Percentiles rank a stretch among this genome's conserved stretches.
Conservation (phyloP, 1,140 invertebrate species). For the Hyposmocoma kahamanoa region DNA sequence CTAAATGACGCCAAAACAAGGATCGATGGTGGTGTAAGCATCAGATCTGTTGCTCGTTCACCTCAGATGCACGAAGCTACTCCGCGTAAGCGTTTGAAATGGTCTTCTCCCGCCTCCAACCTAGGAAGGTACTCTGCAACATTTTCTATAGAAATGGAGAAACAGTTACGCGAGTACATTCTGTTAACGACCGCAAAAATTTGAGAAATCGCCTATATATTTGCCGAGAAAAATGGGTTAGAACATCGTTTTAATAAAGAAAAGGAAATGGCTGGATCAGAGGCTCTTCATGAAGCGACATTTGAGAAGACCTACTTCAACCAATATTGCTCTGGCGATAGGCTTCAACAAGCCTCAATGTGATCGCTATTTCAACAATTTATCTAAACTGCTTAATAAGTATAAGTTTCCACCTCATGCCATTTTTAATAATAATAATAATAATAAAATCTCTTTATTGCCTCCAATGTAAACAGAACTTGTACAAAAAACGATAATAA, state of each 20-base stretch:
- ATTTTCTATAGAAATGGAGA: background rate
- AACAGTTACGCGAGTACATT: background rate
- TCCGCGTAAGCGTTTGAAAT: background rate
- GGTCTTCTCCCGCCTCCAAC: background rate
- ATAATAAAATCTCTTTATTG: no score
- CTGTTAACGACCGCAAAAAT: background rate
- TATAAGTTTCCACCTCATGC: slow-evolving; percentile 17
- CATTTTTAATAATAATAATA: no score
- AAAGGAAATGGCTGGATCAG: background rate
- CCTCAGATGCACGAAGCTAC: background rate
- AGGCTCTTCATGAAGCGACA: background rate
- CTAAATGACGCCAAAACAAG: background rate
- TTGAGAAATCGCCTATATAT: background rate
- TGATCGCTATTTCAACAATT: slow-evolving; percentile 14
- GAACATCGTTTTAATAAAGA: background rate
- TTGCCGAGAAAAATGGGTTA: background rate
- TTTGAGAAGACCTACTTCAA: background rate
- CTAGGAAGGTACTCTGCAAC: background rate
- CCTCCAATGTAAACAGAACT: no score
- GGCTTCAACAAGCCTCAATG: slow-evolving; percentile 22
- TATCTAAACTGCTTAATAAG: slow-evolving; percentile 9
- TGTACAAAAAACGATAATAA: no score
- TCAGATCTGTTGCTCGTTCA: background rate
- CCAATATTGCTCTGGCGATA: slow-evolving; percentile 14
- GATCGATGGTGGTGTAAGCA: background rate